phyloP scores from a whole-genome alignment of 2,797 vertebrate species.

The Ptychadena robeensis region DNA sequence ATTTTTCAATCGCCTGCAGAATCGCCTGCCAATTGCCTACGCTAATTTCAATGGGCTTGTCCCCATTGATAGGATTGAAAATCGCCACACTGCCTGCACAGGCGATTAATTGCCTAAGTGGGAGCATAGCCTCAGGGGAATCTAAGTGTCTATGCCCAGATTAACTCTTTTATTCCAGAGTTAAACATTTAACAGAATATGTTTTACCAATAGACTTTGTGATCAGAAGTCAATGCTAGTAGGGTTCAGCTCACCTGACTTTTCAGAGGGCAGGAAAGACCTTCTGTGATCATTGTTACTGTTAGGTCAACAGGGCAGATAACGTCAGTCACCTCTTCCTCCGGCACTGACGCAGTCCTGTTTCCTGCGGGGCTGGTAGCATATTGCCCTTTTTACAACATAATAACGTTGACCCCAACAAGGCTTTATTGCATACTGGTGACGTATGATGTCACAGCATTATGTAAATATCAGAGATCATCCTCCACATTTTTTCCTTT shows the following conservation, averaged over 20 bases:
- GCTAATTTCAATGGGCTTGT: no score
- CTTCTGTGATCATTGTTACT: constrained; percentile 27
- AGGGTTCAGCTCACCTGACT: constrained; percentile 14
- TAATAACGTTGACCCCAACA: background rate
- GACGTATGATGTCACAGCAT: background rate
- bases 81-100: no score
- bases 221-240: background rate
- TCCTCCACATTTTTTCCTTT: background rate
- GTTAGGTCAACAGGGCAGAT: constrained; percentile 32
- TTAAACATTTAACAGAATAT: background rate
- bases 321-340: constrained; percentile 20
- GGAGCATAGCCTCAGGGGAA: no score
- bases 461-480: background rate
- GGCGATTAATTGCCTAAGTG: no score
- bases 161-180: constrained; percentile 11
- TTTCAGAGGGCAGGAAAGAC: constrained; percentile 25
- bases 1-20: no score
- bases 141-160: no score
- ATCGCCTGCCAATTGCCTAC: no score
- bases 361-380: constrained; percentile 30
- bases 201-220: background rate
- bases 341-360: constrained; percentile 19
- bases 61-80: no score
- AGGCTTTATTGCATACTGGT: background rate
- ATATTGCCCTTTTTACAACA: constrained; percentile 5